These are phyloP conservation scores for Trachelus iudaicus DNA, from an alignment of 2,888 invertebrate species.

Conservation along the genomic window DNA sequence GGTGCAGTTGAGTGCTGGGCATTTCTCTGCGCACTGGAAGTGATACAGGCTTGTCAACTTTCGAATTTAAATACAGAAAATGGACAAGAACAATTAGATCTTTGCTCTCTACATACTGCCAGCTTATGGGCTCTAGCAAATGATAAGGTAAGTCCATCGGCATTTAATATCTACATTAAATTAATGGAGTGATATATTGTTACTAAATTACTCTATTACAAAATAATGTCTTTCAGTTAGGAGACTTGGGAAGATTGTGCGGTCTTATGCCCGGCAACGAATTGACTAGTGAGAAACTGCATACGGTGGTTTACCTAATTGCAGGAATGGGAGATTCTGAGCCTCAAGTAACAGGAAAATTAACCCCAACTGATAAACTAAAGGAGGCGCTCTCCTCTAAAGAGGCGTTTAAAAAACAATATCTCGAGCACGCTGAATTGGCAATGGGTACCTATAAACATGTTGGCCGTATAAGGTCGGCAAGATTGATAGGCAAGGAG, in stretches of 20 bases:
- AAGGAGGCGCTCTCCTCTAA: constrained; percentile 92
- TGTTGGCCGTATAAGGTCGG: constrained; percentile 82
- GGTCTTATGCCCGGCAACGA: constrained; percentile 87
- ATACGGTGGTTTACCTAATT: constrained; percentile 89
- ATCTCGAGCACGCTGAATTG: constrained; percentile 91
- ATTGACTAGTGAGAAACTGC: constrained; percentile 88
- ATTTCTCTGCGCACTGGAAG: constrained; percentile 90
- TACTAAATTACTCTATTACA: not conserved
- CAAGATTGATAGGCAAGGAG: constrained; percentile 88
- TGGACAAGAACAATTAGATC: constrained; percentile 68
- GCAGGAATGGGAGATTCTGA: constrained; percentile 90
- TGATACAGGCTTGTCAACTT: constrained; percentile 82
- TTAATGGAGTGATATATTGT: not conserved
- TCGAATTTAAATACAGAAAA: constrained; percentile 74
- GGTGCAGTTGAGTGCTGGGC: constrained; percentile 94
- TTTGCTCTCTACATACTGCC: constrained; percentile 87
- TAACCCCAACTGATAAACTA: constrained; percentile 82
- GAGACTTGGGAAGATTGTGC: constrained; percentile 88
- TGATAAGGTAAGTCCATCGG: constrained; percentile 73
- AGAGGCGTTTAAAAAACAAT: constrained; percentile 88
- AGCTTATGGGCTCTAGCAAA: constrained; percentile 89
- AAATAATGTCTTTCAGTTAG: constrained; percentile 70
- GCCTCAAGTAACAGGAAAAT: constrained; percentile 61
- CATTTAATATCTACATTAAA: not conserved
- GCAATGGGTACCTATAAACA: constrained; percentile 98